Evolutionary conservation across 30 jellyfish, hydroid and myxozoan genomes (phyloP).

Genomic region (Hydra vulgaris): DNA sequence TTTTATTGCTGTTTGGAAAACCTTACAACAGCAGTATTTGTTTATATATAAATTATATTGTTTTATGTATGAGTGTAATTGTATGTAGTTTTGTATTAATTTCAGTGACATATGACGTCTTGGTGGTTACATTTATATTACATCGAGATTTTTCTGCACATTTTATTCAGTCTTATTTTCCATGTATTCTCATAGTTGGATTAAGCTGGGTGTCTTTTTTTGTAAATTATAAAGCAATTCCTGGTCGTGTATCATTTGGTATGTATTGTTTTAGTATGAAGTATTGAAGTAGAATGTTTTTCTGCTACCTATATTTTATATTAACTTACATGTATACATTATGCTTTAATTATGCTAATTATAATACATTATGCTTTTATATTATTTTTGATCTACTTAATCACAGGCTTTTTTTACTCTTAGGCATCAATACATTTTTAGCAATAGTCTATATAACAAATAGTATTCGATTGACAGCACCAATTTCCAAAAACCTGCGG

Average conservation of each 20-base stretch:
- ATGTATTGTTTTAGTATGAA: too few relatives aligned
- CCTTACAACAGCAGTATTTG: too few relatives aligned
- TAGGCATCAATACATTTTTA: neutral
- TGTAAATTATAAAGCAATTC: constrained; percentile 65
- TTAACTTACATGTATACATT: too few relatives aligned
- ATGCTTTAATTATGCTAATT: too few relatives aligned
- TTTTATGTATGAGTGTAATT: too few relatives aligned
- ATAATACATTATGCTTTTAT: too few relatives aligned
- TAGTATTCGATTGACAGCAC: constrained; percentile 60
- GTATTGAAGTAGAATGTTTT: too few relatives aligned
- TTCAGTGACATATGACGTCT: constrained; percentile 34
- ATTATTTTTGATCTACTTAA: too few relatives aligned
- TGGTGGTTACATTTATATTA: constrained; percentile 39
- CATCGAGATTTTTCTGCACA: constrained; percentile 52
- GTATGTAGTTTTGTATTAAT: constrained; percentile 7
- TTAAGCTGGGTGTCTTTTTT: constrained; percentile 73
- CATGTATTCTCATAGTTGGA: constrained; percentile 43
- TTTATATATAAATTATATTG: too few relatives aligned
- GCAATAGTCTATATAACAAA: constrained; percentile 27
- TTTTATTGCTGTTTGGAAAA: too few relatives aligned
- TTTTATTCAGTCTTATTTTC: constrained; percentile 49
- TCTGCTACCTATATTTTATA: too few relatives aligned
- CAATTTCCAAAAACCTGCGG: constrained; percentile 50
- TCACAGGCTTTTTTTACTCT: too few relatives aligned
- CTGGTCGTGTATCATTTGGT: constrained; percentile 83